Evolutionary conservation across 2,797 vertebrate genomes (phyloP).

Genomic region (Pipistrellus pipistrellus): DNA sequence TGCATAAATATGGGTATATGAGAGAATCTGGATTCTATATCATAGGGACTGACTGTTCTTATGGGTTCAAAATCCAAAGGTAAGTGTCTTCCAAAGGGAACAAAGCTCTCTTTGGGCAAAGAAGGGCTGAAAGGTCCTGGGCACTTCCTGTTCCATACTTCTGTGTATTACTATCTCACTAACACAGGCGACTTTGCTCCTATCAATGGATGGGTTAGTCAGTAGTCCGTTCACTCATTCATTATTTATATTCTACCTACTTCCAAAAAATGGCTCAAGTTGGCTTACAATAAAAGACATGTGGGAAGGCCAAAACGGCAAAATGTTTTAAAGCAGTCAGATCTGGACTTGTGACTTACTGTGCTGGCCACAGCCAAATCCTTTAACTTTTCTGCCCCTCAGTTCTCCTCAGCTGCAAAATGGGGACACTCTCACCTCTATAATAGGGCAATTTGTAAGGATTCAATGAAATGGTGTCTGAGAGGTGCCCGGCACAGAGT

Average conservation of each 20-base stretch:
- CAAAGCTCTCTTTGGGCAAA: not conserved
- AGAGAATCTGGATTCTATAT: constrained; percentile 9
- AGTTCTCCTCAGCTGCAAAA: not conserved
- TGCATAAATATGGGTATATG: not conserved
- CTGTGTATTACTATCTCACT: not conserved
- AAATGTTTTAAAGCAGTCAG: constrained; percentile 4
- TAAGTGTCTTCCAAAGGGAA: constrained; percentile 21
- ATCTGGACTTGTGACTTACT: constrained; percentile 35
- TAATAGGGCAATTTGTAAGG: not conserved
- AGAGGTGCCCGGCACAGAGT: not conserved
- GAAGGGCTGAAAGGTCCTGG: not conserved
- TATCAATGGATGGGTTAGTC: not conserved
- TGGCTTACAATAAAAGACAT: constrained; percentile 48
- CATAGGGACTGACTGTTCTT: not conserved
- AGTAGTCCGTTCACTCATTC: not conserved
- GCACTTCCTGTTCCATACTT: not conserved
- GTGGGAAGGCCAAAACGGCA: not conserved
- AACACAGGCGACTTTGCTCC: not conserved
- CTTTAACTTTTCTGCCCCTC: not conserved
- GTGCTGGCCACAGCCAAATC: not conserved
- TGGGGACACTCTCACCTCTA: not conserved
- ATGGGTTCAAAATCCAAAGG: constrained; percentile 8
- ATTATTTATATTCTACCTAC: constrained; percentile 6
- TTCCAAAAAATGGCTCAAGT: constrained; percentile 20
- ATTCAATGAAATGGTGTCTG: constrained; percentile 6